Evolutionary conservation across 2,888 invertebrate genomes (phyloP).

Genomic region (Hybos culiciformis): DNA sequence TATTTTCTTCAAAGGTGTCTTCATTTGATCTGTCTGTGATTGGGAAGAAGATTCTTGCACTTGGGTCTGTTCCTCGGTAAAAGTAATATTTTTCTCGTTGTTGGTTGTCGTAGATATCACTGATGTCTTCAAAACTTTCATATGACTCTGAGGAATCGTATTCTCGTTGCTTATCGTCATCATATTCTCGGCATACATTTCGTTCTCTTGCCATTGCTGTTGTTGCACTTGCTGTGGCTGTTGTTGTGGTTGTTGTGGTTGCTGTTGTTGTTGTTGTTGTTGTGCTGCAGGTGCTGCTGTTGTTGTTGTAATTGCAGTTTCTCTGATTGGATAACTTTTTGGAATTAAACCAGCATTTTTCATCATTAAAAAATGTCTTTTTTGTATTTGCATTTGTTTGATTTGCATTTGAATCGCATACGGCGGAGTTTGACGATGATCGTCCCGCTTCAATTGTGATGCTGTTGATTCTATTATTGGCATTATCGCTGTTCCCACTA

Average conservation of each 20-base stretch:
- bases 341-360: not conserved
- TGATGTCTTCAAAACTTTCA: slow-evolving; percentile 32
- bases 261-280: not conserved
- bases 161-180: slow-evolving; percentile 1
- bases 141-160: slow-evolving; percentile 4
- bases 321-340: slow-evolving; percentile 1
- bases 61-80: slow-evolving; percentile 17
- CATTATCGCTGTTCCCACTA: slow-evolving; percentile 11
- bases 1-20: slow-evolving; percentile 11
- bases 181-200: not conserved
- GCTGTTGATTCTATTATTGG: not conserved
- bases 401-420: not conserved
- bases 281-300: slow-evolving; percentile 1
- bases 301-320: slow-evolving; percentile 1
- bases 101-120: slow-evolving; percentile 44
- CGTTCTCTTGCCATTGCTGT: too few species aligned
- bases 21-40: slow-evolving; percentile 13
- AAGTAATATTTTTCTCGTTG: slow-evolving; percentile 41
- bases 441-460: not conserved
- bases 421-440: slow-evolving; percentile 8
- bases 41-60: slow-evolving; percentile 18
- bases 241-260: slow-evolving; percentile 1
- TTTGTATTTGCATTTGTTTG: slow-evolving; percentile 1
- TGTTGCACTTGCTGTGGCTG: not conserved
- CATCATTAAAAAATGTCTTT: slow-evolving; percentile 1